Percentiles rank a stretch among this genome's conserved stretches.
These are phyloP conservation scores for Trissolcus brochymenae DNA, from an alignment of 2,888 invertebrate species.

Conservation along the genomic window DNA sequence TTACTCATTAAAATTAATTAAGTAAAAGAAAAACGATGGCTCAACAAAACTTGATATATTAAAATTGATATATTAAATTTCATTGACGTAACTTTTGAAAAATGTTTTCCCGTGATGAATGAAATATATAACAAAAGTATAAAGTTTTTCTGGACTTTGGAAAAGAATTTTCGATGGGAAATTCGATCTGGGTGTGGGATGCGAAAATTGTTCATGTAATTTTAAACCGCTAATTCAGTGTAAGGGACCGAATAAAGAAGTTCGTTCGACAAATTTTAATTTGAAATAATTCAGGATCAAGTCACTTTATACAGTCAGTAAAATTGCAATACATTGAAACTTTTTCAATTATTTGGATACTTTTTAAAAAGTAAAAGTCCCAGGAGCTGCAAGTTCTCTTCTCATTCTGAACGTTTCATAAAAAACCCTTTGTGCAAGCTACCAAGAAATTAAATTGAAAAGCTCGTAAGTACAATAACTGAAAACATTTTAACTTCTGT, in stretches of 20 bases:
- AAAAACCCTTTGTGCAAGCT: slow-evolving; percentile 67
- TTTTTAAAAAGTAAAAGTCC: slow-evolving; percentile 55
- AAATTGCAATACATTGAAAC: slow-evolving; percentile 66
- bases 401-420: slow-evolving; percentile 65
- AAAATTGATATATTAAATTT: too few species aligned
- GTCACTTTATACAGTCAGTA: slow-evolving; percentile 59
- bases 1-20: too few species aligned
- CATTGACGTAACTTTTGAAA: neutral
- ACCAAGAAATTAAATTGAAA: slow-evolving; percentile 69
- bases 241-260: too few species aligned
- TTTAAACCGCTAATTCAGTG: too few species aligned
- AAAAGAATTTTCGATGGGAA: too few species aligned
- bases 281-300: slow-evolving; percentile 44
- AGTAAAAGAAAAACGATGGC: too few species aligned
- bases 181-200: too few species aligned
- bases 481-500: slow-evolving; percentile 52
- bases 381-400: slow-evolving; percentile 48
- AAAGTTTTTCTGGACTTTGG: too few species aligned
- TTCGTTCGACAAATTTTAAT: slow-evolving; percentile 5
- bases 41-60: too few species aligned
- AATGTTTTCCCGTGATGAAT: too few species aligned
- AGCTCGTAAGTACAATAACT: slow-evolving; percentile 62
- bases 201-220: too few species aligned
- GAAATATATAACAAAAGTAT: too few species aligned
- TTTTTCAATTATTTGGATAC: slow-evolving; percentile 71